Evolutionary conservation across 2,888 invertebrate genomes (phyloP), one percentile per base, ranked within the genome.

Genomic region (Cerastis leucographa): DNA sequence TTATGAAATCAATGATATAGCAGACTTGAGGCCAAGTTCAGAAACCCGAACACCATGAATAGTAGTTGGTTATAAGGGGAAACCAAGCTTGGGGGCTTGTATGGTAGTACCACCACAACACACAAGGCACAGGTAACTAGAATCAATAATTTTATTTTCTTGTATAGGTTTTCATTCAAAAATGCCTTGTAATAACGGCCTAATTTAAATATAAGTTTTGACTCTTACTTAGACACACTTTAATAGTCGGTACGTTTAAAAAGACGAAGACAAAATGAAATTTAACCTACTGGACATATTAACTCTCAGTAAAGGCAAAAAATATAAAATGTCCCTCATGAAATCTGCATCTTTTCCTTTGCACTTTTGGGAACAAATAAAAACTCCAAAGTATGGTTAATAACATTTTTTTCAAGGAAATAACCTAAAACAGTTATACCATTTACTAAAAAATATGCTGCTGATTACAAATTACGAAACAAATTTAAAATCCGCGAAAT

Each of bases 391-490:
- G 22, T 22, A 51, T 51, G 51, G 0, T 3, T 51, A 22, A 22
- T 8, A 22, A 22, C 22, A 51, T 0, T 2, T 22, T 7, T 49
- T 19, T 49, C 49, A 19, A 22, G 17, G 46, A 46, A 46, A 46
- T 46, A 46, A 46, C 46, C 46, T 17, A 46, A 11, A 44, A 44
- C 17, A 0, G 0, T 5, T 56, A 25, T 11, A 42, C 9, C 11
- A 42, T 51, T 42, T 5, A 17, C 64, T 22, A 62, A 40, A 64
- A 51, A 17, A 54, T 0, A 8, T 7, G 25, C 17, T 22, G 19
- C n/a, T 14, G 46, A 44, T 25, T 61, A 25, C 40, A 54, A 61
- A 42, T 73, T 40, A 61, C 42, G 19, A 67, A 61, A 61, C 67
- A 51, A 61, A 74, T 46, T 5, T 9, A 44, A 51, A 68, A 56